Evolutionary conservation across 2,797 vertebrate species (phyloP).

Genomic region (Coregonus sp.): DNA sequence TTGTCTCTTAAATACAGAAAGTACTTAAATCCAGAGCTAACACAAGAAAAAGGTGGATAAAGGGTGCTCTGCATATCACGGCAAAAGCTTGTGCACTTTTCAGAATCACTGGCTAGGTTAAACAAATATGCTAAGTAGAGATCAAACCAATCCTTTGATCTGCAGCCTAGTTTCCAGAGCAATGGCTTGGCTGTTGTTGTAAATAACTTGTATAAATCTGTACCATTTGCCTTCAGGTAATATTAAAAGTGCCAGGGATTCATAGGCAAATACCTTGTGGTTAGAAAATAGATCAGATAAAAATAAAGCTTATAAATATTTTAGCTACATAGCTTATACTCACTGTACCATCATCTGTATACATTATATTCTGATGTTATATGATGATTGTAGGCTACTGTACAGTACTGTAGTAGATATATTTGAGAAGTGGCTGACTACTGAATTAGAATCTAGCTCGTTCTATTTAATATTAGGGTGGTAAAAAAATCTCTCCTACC

Average conservation of each 20-base stretch:
- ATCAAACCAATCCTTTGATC: constrained; percentile 91
- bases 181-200: constrained; percentile 83
- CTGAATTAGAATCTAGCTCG: constrained; percentile 55
- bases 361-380: constrained; percentile 56
- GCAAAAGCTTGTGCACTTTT: constrained; percentile 84
- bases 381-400: constrained; percentile 48
- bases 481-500: constrained; percentile 77
- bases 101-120: constrained; percentile 88
- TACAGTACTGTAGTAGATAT: constrained; percentile 52
- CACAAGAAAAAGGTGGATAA: constrained; percentile 87
- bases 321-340: constrained; percentile 52
- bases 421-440: constrained; percentile 39
- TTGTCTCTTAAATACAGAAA: constrained; percentile 90
- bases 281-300: constrained; percentile 84
- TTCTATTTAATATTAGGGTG: constrained; percentile 57
- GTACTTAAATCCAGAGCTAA: constrained; percentile 86
- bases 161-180: constrained; percentile 85
- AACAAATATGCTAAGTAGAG: constrained; percentile 90
- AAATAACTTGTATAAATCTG: constrained; percentile 88
- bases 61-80: constrained; percentile 85
- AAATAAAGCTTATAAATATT: constrained; percentile 71
- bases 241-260: constrained; percentile 81
- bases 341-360: constrained; percentile 56
- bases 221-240: constrained; percentile 85
- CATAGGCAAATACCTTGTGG: constrained; percentile 76